Conservation (phyloP, 2,797 vertebrate genomes). For the Cottoperca gobio region DNA sequence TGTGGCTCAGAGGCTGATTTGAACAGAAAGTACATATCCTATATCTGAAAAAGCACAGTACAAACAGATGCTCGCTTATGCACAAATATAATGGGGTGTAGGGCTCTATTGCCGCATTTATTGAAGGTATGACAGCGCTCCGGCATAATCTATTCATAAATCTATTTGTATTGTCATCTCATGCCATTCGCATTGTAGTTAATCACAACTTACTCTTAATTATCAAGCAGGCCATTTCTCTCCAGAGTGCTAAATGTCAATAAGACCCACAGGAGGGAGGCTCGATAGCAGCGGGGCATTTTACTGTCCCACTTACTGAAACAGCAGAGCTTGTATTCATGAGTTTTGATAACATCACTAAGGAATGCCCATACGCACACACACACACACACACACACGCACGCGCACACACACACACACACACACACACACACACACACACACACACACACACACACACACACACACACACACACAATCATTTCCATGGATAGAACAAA, state of each 20-base stretch:
- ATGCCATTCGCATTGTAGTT: conserved; percentile 47
- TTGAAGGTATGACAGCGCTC: background rate
- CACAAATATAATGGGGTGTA: conserved; percentile 14
- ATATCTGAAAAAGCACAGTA: conserved; percentile 10
- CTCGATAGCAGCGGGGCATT: conserved; percentile 46
- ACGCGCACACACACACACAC: conserved; percentile 10
- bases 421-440: conserved; percentile 2
- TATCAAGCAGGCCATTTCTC: conserved; percentile 58
- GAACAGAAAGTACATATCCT: background rate
- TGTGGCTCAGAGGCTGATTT: conserved; percentile 9
- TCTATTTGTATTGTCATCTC: conserved; percentile 59
- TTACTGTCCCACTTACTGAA: conserved; percentile 60
- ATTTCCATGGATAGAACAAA: conserved; percentile 62
- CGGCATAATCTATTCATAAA: conserved; percentile 42
- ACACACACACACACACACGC: conserved; percentile 4
- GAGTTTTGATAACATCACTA: conserved; percentile 59
- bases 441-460: conserved; percentile 8
- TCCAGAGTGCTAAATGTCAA: conserved; percentile 70
- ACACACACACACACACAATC: conserved; percentile 9
- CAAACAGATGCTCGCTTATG: conserved; percentile 36
- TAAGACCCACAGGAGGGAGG: conserved; percentile 65
- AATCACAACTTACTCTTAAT: conserved; percentile 67
- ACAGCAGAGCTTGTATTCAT: conserved; percentile 52
- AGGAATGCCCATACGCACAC: background rate
- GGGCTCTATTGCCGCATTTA: conserved; percentile 18